A percentile compares a stretch with the other conserved stretches of the same genome.
phyloP scores from a whole-genome alignment of 2,888 invertebrate species.

The Drosophila yooni region DNA sequence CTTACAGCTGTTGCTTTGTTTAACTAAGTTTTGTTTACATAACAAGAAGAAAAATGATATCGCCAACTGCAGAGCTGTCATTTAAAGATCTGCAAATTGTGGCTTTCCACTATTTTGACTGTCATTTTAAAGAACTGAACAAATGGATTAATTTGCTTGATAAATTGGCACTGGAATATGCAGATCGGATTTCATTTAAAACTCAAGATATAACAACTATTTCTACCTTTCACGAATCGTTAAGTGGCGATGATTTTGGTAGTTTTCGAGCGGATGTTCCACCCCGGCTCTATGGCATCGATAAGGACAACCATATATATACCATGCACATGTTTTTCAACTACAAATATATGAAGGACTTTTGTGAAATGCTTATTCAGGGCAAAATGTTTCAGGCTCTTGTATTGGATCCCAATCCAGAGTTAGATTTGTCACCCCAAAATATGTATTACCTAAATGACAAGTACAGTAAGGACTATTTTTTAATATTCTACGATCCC shows the following conservation, averaged over 20 bases:
- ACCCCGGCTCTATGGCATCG: conserved; percentile 47
- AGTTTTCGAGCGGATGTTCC: conserved; percentile 39
- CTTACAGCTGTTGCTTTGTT: not conserved
- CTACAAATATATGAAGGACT: conserved; percentile 47
- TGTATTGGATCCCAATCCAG: conserved; percentile 12
- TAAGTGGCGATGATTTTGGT: conserved; percentile 30
- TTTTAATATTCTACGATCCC: conserved; percentile 53
- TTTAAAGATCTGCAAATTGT: conserved; percentile 25
- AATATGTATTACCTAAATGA: conserved; percentile 40
- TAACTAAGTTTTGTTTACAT: not conserved
- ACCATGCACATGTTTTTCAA: conserved; percentile 54
- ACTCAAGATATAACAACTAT: conserved; percentile 38
- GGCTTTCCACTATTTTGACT: conserved; percentile 31
- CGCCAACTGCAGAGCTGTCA: not conserved
- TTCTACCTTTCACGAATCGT: conserved; percentile 8
- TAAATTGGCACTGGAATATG: conserved; percentile 31
- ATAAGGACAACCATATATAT: conserved; percentile 32
- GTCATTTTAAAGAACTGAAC: not conserved
- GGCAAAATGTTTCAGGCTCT: conserved; percentile 40
- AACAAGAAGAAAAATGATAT: not conserved
- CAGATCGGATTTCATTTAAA: conserved; percentile 22
- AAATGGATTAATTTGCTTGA: conserved; percentile 38
- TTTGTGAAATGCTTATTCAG: conserved; percentile 43
- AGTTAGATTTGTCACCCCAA: conserved; percentile 16
- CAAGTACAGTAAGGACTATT: conserved; percentile 20